Evolutionary conservation across 2,113 vertebrate genomes (phyloP).

Genomic region (Esox niger): DNA sequence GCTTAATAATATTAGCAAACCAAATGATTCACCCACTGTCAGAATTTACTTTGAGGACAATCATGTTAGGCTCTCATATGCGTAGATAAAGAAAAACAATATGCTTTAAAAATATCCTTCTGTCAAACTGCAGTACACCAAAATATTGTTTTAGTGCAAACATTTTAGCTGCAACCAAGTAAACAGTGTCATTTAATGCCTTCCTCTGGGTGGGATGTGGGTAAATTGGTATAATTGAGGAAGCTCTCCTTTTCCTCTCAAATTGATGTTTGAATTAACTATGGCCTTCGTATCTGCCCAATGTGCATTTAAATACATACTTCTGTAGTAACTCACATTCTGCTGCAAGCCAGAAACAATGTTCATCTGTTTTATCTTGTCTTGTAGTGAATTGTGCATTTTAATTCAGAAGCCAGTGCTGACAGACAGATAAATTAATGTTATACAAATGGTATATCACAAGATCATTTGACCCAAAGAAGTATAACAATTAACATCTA

Average conservation of each 20-base stretch:
- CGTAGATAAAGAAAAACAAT: not conserved
- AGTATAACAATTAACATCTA: too few relatives aligned
- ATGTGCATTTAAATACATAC: slow-evolving; percentile 44
- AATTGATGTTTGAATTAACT: slow-evolving; percentile 52
- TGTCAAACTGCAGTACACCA: not conserved
- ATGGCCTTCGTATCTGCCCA: slow-evolving; percentile 42
- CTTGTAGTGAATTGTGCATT: too few relatives aligned
- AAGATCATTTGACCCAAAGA: too few relatives aligned
- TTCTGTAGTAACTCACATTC: slow-evolving; percentile 54
- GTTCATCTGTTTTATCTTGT: too few relatives aligned
- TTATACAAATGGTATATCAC: too few relatives aligned
- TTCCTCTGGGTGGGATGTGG: slow-evolving; percentile 60
- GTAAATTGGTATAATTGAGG: slow-evolving; percentile 62
- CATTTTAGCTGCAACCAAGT: slow-evolving; percentile 5
- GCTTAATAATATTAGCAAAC: not conserved
- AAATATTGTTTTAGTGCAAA: not conserved
- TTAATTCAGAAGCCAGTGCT: too few relatives aligned
- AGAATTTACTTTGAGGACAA: not conserved
- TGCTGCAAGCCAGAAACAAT: slow-evolving; percentile 22
- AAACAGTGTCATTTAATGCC: slow-evolving; percentile 65
- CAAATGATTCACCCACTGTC: not conserved
- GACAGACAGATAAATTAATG: too few relatives aligned
- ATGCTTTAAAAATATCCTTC: not conserved
- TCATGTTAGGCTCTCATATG: not conserved
- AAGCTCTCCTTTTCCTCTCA: slow-evolving; percentile 44